Conservation (phyloP, 2,113 vertebrate genomes). For the Cheilinus undulatus region DNA sequence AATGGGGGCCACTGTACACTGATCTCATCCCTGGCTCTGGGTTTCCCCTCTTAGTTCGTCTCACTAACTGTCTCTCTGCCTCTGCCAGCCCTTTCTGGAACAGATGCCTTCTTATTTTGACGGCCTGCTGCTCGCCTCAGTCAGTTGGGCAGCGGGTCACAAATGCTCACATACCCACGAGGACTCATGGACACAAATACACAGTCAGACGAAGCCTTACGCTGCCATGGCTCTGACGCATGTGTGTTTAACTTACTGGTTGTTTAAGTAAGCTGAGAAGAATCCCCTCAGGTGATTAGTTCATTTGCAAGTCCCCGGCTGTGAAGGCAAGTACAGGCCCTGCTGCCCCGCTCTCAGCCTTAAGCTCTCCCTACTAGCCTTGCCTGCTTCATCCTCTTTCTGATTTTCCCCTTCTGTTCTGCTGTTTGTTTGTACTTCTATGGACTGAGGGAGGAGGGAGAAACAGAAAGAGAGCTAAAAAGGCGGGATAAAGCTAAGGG, state of each 20-base stretch:
- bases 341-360: constrained; percentile 38
- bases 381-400: constrained; percentile 10
- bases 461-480: constrained; percentile 29
- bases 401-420: constrained; percentile 11
- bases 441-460: constrained; percentile 28
- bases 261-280: constrained; percentile 82
- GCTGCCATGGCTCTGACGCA: constrained; percentile 56
- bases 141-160: constrained; percentile 73
- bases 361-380: constrained; percentile 24
- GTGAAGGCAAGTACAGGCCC: constrained; percentile 37
- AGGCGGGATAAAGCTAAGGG: constrained; percentile 21
- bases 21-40: constrained; percentile 54
- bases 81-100: constrained; percentile 65
- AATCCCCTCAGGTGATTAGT: constrained; percentile 83
- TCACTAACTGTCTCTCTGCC: constrained; percentile 64
- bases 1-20: constrained; percentile 36
- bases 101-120: constrained; percentile 76
- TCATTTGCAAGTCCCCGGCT: constrained; percentile 73
- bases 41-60: constrained; percentile 61
- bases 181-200: constrained; percentile 30
- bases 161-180: constrained; percentile 53
- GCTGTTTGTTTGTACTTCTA: constrained; percentile 71
- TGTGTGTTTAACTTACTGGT: constrained; percentile 80
- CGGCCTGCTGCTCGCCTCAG: constrained; percentile 68
- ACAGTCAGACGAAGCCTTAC: constrained; percentile 26